Evolutionary conservation across 2,888 invertebrate genomes (phyloP), one percentile per base, ranked within the genome.

Genomic region (Epinotia brunnichana): DNA sequence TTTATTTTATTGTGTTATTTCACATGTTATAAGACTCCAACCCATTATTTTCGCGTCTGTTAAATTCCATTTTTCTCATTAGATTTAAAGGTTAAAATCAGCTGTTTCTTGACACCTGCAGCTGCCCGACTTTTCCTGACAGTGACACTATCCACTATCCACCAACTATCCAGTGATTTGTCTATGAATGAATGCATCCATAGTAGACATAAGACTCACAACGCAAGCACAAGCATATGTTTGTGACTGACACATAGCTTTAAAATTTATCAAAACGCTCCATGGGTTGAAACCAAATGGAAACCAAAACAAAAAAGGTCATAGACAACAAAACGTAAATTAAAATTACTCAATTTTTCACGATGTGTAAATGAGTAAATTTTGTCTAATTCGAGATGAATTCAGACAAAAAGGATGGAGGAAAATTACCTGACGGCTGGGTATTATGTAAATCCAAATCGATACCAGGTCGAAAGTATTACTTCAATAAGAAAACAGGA

Each of bases 381-480:
- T 75, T 51, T 59, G 62, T 75, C n/a, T 76, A 80, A 76, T 80
- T 81, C 78, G 80, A 77, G 74, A 92, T 92, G 92, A 90, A 84
- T 86, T 83, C 88, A 75, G 80, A 83, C 78, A 86, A 85, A 81
- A 87, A 86, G 77, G 84, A 82, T 66, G 81, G 79, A 61, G 80
- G 83, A 60, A 81, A 94, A 84, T 77, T 91, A 75, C 94, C 95
- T 85, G 89, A 89, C 73, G 92, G 92, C 74, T 93, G 93, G 93
- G 85, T 90, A 44, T 82, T 88, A 71, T 92, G 92, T 79, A 82
- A 85, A 53, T 93, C 93, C 4, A 93, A 91, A 81, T 91, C 92
- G 35, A 91, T 83, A 77, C 89, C 89, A 21, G 91, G 90, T 9
- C 88, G 90, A 80, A 90, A 88, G 78, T 93, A 92, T 83, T 93